Base-by-base conservation (phyloP, 2,113 vertebrate species). In the Festucalex cinctus region DNA sequence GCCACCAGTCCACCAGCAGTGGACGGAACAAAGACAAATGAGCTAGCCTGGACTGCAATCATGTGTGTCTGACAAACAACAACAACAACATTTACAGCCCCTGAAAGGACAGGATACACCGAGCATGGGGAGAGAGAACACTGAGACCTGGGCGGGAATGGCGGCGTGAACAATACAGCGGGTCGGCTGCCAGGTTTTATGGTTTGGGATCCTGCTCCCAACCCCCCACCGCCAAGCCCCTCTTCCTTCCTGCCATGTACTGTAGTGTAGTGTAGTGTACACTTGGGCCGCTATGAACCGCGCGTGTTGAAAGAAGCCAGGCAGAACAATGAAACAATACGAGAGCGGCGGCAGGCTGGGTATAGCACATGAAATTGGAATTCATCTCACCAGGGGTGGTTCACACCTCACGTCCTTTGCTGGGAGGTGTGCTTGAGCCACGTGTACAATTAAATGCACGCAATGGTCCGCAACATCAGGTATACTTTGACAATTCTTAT, bases 201-300 rank as follows among this genome's bases (percentile, higher is more conserved):
- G 86, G 88, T 85, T 79, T 79, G 80, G 79, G 84, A 88, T 88
- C 82, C 76, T 65, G 80, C 83, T 87, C 85, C 86, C 86, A 86
- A 84, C 85, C 90, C 77, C 89, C 86, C 89, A 79, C 85, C 77
- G 78, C 69, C 79, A 73, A 77, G 82, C 81, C 88, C 89, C 88
- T 85, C 90, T 93, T 92, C 91, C 92, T 92, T 92, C 91, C 91
- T 92, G 89, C 79, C 65, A 82, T 85, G 87, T 86, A 89, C 88
- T 90, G 88, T 89, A 91, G 86, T 85, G 88, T 89, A 91, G 86
- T 85, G 88, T 91, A 91, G 85, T 88, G 89, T 91, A 91, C 91
- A 90, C 90, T 89, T 69, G 84, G 86, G 86, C 88, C 86, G 68
- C 76, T 85, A 78, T 56, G 69, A 83, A 84, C 65, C 83, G 62